Evolutionary conservation across 1,140 invertebrate species (phyloP).

Genomic region (Orchestia grillus): DNA sequence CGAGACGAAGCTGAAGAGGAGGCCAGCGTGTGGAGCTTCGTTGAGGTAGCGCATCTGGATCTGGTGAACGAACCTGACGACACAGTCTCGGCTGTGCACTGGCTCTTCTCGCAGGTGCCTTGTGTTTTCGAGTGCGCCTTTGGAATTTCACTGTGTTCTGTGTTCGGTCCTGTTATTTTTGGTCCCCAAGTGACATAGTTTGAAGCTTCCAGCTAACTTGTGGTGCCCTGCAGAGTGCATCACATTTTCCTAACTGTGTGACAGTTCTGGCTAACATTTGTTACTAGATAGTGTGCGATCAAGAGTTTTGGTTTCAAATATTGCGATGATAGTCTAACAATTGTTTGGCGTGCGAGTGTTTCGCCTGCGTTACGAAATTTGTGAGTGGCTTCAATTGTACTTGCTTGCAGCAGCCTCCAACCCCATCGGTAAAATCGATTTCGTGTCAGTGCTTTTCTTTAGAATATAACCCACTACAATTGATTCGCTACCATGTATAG

Average conservation of each 20-base stretch:
- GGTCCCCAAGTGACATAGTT: not conserved
- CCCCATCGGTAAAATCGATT: not conserved
- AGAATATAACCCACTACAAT: not conserved
- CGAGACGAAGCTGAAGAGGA: conserved; percentile 57
- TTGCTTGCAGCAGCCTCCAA: not conserved
- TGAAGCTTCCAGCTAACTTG: not conserved
- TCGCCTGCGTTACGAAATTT: not conserved
- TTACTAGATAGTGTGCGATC: not conserved
- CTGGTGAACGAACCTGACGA: conserved; percentile 51
- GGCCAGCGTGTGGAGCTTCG: conserved; percentile 48
- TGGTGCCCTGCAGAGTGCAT: not conserved
- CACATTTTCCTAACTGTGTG: not conserved
- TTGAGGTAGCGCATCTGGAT: conserved; percentile 43
- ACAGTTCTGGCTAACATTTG: not conserved
- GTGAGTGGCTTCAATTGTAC: not conserved
- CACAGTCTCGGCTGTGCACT: conserved; percentile 46
- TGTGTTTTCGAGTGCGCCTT: conserved; percentile 4
- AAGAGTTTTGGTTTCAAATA: not conserved
- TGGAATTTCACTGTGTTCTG: not conserved
- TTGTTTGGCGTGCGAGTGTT: not conserved
- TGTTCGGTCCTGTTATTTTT: not conserved
- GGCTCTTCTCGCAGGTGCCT: conserved; percentile 56
- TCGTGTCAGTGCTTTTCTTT: not conserved
- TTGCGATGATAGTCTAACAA: not conserved
- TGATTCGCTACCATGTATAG: not conserved